Evolutionary conservation across 2,888 invertebrate genomes (phyloP).

Genomic region (Drosophila vallismaia): DNA sequence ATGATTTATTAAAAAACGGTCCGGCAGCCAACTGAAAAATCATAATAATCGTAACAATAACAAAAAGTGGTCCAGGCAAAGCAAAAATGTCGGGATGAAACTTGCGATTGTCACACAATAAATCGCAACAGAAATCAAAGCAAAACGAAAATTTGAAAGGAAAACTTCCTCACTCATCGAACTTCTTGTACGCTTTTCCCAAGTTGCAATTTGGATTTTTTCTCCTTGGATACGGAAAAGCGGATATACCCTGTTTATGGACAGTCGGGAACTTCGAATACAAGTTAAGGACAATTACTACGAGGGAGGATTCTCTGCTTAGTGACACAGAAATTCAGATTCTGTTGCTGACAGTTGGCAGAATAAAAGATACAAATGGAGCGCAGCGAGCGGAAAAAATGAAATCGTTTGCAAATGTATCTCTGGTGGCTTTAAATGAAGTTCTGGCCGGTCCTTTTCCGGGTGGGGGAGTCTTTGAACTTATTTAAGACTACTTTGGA

Average conservation of each 20-base stretch:
- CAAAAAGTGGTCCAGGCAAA: background rate
- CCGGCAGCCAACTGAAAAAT: constrained; percentile 51
- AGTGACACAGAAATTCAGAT: constrained; percentile 52
- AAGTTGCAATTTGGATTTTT: background rate
- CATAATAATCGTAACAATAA: constrained; percentile 51
- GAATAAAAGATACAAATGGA: constrained; percentile 47
- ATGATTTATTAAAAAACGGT: constrained; percentile 75
- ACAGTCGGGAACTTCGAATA: constrained; percentile 16
- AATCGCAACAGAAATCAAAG: constrained; percentile 59
- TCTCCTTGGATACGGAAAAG: background rate
- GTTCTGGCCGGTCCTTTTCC: background rate
- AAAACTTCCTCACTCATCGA: constrained; percentile 9
- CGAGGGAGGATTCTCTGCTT: constrained; percentile 18
- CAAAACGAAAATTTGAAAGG: constrained; percentile 13
- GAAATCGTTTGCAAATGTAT: constrained; percentile 12
- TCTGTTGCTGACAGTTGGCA: constrained; percentile 50
- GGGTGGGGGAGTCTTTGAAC: constrained; percentile 9
- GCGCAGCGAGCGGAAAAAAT: constrained; percentile 30
- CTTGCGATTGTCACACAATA: constrained; percentile 66
- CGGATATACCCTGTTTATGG: constrained; percentile 11
- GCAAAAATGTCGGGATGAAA: constrained; percentile 50
- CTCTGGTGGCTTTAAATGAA: constrained; percentile 15
- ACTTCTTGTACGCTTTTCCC: constrained; percentile 23
- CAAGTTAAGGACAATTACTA: constrained; percentile 59
- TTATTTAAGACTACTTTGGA: constrained; percentile 2